Percentiles rank a stretch among this genome's conserved stretches.
phyloP scores from a whole-genome alignment of 37 sponge, comb jelly and placozoan genomes.

The Petrosia ficiformis region DNA sequence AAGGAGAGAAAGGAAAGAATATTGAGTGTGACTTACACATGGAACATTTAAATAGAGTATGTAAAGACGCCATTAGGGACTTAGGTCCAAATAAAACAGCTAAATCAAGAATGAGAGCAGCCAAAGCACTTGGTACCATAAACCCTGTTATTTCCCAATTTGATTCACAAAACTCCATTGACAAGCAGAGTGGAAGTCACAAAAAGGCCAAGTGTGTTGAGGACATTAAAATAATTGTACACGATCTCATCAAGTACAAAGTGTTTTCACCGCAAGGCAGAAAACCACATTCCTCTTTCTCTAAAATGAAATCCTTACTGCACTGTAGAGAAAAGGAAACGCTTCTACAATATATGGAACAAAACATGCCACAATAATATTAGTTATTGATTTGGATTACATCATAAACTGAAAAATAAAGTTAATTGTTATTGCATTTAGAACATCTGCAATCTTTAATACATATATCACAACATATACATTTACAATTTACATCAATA shows the following conservation, averaged over 20 bases:
- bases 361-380: neutral
- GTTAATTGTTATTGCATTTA: neutral
- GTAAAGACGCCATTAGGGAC: neutral
- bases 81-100: slow-evolving; percentile 19
- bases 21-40: too few relatives aligned
- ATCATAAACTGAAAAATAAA: neutral
- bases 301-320: too few relatives aligned
- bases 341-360: too few relatives aligned
- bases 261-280: neutral
- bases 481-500: neutral
- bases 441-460: neutral
- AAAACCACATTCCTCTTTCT: neutral
- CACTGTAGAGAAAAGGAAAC: too few relatives aligned
- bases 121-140: slow-evolving; percentile 6
- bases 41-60: slow-evolving; percentile 5
- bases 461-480: neutral
- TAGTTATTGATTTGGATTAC: neutral
- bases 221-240: neutral
- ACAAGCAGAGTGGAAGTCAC: neutral
- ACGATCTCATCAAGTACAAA: neutral
- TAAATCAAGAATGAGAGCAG: neutral
- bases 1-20: too few relatives aligned
- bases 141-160: neutral
- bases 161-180: neutral
- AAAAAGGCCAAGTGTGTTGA: neutral